These are phyloP conservation scores for Pseudobourletiella spinata DNA, from an alignment of 1,140 invertebrate species.

Conservation along the genomic window DNA sequence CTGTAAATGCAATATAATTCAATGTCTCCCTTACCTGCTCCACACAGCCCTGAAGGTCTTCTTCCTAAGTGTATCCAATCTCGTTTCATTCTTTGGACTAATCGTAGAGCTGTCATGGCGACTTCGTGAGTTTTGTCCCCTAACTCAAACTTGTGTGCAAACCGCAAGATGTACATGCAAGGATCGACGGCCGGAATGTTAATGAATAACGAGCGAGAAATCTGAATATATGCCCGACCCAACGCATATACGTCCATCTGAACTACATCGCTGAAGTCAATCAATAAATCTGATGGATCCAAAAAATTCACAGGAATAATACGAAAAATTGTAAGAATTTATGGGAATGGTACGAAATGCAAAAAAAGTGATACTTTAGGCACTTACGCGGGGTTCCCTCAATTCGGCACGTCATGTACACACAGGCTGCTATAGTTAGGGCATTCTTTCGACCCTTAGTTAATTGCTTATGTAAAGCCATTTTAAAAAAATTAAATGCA, in stretches of 20 bases:
- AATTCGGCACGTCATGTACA: slow-evolving; percentile 93
- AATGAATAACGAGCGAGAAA: slow-evolving; percentile 81
- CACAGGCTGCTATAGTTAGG: slow-evolving; percentile 93
- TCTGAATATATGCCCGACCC: slow-evolving; percentile 80
- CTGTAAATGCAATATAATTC: too few species aligned
- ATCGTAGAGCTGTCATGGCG: slow-evolving; percentile 81
- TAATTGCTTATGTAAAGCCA: slow-evolving; percentile 77
- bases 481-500: slow-evolving; percentile 92
- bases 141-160: slow-evolving; percentile 88
- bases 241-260: slow-evolving; percentile 94
- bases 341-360: too few species aligned
- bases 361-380: too few species aligned
- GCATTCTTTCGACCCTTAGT: slow-evolving; percentile 81
- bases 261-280: slow-evolving; percentile 94
- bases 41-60: slow-evolving; percentile 90
- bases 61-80: slow-evolving; percentile 95
- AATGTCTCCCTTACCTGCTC: slow-evolving; percentile 81
- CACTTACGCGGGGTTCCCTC: slow-evolving; percentile 85
- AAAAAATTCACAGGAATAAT: slow-evolving; percentile 6
- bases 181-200: slow-evolving; percentile 87
- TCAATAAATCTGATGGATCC: slow-evolving; percentile 90
- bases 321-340: slow-evolving; percentile 16
- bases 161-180: slow-evolving; percentile 85
- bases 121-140: slow-evolving; percentile 87
- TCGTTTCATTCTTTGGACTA: slow-evolving; percentile 95